Base-by-base conservation (phyloP, 2,888 invertebrate genomes). In the Chalcosyrphus nemorum region DNA sequence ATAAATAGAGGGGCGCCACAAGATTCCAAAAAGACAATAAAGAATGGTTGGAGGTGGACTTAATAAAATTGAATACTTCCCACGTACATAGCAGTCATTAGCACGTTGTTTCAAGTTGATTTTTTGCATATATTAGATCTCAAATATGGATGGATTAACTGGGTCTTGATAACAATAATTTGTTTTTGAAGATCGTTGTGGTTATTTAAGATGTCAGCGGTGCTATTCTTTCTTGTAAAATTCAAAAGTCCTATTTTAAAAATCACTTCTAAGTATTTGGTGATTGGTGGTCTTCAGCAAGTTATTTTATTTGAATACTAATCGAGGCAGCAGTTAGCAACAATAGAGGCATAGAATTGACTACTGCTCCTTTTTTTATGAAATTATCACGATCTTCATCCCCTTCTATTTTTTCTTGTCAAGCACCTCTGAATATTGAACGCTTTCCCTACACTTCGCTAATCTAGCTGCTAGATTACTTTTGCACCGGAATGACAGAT, bases 1-100 rank as follows among this genome's bases (percentile, higher is more conserved):
- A 82, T 56, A 68, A 68, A 82, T 78, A 82, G 72, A 68, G 72
- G 61, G 66, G 72, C 63, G 59, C 66, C 71, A 72, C 35, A 57
- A 52, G 41, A 52, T 54, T 47, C 29, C 50, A 72, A 66, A 66
- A 82, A 71, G 19, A 59, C 2, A 21, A 38, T 38, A 19, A 61
- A 41, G 68, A 52, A 47, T 17, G 32, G 13, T 19, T 66, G 19
- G 17, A 72, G 66, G 47, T 63, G 50, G 27, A 54, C 38, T 80
- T 70, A 47, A 27, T 21, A 70, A 41, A 66, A 80, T 75, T n/a
- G 56, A 70, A 52, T 50, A 35, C 59, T 41, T 57, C 61, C 72
- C 82, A 61, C 52, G 32, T 43, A 24, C 11, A 27, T 5, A 47
- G 66, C 59, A 17, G 27, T 63, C 59, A 61, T 72, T 72, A 66